Percentiles rank a stretch among this genome's conserved stretches.
These are phyloP conservation scores for Aleadryas rufinucha DNA, from an alignment of 2,113 vertebrate species.

Conservation along the genomic window DNA sequence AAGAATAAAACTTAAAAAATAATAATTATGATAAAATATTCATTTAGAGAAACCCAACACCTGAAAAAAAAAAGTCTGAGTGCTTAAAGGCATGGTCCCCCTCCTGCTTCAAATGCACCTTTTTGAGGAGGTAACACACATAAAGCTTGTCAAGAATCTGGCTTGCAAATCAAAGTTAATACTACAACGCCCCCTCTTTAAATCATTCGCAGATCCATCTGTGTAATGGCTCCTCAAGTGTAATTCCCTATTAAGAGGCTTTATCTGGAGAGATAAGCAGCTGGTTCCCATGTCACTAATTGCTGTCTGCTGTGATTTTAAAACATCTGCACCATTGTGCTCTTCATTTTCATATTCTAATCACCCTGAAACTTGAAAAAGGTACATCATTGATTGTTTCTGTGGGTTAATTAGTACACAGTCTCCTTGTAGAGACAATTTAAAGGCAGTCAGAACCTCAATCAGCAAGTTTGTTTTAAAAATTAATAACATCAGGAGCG, in stretches of 20 bases:
- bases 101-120: slow-evolving; percentile 19
- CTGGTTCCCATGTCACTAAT: slow-evolving; percentile 84
- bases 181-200: slow-evolving; percentile 69
- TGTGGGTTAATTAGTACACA: slow-evolving; percentile 82
- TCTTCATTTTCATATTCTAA: slow-evolving; percentile 86
- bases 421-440: slow-evolving; percentile 79
- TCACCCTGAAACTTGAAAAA: slow-evolving; percentile 83
- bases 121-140: slow-evolving; percentile 20
- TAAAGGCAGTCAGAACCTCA: slow-evolving; percentile 78
- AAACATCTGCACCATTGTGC: slow-evolving; percentile 84
- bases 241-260: slow-evolving; percentile 84
- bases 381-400: slow-evolving; percentile 80
- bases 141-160: slow-evolving; percentile 51
- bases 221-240: slow-evolving; percentile 78
- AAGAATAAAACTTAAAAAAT: not conserved
- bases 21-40: not conserved
- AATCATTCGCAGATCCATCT: slow-evolving; percentile 78
- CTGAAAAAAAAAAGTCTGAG: not conserved
- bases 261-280: slow-evolving; percentile 85
- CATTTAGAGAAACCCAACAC: not conserved
- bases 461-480: slow-evolving; percentile 82
- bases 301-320: slow-evolving; percentile 86
- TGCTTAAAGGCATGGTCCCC: not conserved
- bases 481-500: slow-evolving; percentile 72
- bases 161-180: slow-evolving; percentile 73